Base-by-base conservation (phyloP, 1,140 invertebrate species). In the Whitmania pigra region DNA sequence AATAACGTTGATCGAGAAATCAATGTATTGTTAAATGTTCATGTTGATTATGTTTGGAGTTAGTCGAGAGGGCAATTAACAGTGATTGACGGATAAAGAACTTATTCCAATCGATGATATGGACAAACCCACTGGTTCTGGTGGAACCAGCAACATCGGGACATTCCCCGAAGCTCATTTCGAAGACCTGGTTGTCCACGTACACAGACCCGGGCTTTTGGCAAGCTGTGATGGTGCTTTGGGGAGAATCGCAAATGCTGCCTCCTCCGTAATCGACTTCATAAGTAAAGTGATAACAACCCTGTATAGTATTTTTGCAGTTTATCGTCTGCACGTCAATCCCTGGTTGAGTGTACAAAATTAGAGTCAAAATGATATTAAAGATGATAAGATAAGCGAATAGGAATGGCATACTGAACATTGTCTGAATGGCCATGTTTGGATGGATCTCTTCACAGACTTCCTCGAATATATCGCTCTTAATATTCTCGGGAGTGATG, bases 131-230 rank as follows among this genome's bases (percentile, higher is more conserved):
- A 63, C 57, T 63, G 29, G 57, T 25, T 25, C 22, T 25, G 29
- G 57, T 25, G 29, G 57, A 25, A 63, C 29, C 57, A 20, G 57
- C 22, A 85, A 91, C 89, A 67, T 89, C 91, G 67, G 86, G 82
- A 81, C 94, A 98, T 78, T 88, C 88, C 73, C 89, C 89, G 79
- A 95, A 98, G 11, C 90, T 93, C 72, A 97, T 93, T 77, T 92
- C 91, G 77, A 97, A 97, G 78, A 96, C 94, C 80, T 97, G 91
- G 84, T 97, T 98, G 40, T 93, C 91, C 75, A 96, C 95, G 55
- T 94, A 87, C 82, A 94, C 90, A 18, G 92, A 93, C 73, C 94
- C 94, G 53, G 94, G 91, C 18, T 89, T 91, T 83, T 97, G 94
- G 83, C 94, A 98, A 0, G 94, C 95, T 77, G 87, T 87, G 74